Evolutionary conservation across 1,140 invertebrate species (phyloP).

Genomic region (Drusus annulatus): DNA sequence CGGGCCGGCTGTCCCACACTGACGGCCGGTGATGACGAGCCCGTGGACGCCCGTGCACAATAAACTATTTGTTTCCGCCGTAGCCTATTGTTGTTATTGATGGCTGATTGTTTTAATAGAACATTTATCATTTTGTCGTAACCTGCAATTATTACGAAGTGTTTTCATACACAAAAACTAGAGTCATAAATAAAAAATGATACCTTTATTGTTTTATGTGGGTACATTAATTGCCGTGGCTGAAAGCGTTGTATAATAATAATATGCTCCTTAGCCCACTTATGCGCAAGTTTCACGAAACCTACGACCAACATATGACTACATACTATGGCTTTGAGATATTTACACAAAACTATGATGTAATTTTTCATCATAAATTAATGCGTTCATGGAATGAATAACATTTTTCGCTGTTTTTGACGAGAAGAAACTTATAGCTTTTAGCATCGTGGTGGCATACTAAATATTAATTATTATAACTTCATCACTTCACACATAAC

Average conservation of each 20-base stretch:
- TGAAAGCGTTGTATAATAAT: slow-evolving; percentile 13
- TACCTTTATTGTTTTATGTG: slow-evolving; percentile 50
- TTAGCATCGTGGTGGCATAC: too few relatives aligned
- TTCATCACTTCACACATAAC: too few relatives aligned
- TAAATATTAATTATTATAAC: too few relatives aligned
- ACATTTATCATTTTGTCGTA: slow-evolving; percentile 57
- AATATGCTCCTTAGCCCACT: slow-evolving; percentile 16
- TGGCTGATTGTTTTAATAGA: slow-evolving; percentile 58
- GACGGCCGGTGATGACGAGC: slow-evolving; percentile 14
- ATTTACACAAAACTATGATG: too few relatives aligned
- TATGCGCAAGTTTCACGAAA: neutral
- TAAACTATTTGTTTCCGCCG: slow-evolving; percentile 55
- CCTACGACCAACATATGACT: neutral
- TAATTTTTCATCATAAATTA: too few relatives aligned
- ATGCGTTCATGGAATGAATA: too few relatives aligned
- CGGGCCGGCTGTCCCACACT: slow-evolving; percentile 1
- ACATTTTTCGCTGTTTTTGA: too few relatives aligned
- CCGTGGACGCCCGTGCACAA: slow-evolving; percentile 45
- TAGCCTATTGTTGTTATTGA: slow-evolving; percentile 55
- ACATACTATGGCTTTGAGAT: too few relatives aligned
- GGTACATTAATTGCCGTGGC: slow-evolving; percentile 39
- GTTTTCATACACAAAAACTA: slow-evolving; percentile 39
- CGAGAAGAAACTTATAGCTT: too few relatives aligned
- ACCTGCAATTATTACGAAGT: slow-evolving; percentile 54
- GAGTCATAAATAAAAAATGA: slow-evolving; percentile 34